These are phyloP conservation scores for Philhelius pedissequus DNA, from an alignment of 2,888 invertebrate genomes.

Conservation along the genomic window DNA sequence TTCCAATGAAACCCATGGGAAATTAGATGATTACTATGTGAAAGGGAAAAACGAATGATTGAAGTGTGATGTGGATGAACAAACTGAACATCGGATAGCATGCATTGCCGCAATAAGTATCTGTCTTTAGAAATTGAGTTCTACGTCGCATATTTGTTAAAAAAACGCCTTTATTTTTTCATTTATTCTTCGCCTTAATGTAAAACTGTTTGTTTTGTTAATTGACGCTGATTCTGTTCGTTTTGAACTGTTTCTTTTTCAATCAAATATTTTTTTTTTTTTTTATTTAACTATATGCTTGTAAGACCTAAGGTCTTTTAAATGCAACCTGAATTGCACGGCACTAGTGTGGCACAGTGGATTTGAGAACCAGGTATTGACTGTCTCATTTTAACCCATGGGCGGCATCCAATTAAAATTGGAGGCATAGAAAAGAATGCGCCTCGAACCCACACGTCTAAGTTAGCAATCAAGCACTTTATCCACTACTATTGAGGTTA, in stretches of 20 bases:
- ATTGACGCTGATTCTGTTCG: constrained; percentile 43
- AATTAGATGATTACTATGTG: constrained; percentile 60
- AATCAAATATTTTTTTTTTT: background rate
- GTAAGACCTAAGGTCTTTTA: too few relatives aligned
- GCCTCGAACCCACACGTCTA: too few relatives aligned
- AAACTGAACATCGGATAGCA: constrained; percentile 13
- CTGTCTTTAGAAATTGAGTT: background rate
- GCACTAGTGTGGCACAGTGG: too few relatives aligned
- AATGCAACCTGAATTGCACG: too few relatives aligned
- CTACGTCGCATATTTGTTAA: background rate
- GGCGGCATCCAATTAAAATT: too few relatives aligned
- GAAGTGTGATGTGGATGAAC: background rate
- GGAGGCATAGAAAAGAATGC: too few relatives aligned
- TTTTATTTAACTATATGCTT: too few relatives aligned
- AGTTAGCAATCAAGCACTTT: too few relatives aligned
- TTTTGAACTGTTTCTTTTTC: too few relatives aligned
- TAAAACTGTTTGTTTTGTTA: constrained; percentile 22
- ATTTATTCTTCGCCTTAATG: background rate
- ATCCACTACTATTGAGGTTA: too few relatives aligned
- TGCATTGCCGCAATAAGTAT: constrained; percentile 28
- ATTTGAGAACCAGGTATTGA: too few relatives aligned
- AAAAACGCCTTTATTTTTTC: constrained; percentile 4
- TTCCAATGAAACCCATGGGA: constrained; percentile 55
- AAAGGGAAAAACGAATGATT: background rate
- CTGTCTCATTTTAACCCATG: too few relatives aligned